These are phyloP conservation scores for Actenoides hombroni DNA, from an alignment of 2,113 vertebrate genomes.

Conservation along the genomic window DNA sequence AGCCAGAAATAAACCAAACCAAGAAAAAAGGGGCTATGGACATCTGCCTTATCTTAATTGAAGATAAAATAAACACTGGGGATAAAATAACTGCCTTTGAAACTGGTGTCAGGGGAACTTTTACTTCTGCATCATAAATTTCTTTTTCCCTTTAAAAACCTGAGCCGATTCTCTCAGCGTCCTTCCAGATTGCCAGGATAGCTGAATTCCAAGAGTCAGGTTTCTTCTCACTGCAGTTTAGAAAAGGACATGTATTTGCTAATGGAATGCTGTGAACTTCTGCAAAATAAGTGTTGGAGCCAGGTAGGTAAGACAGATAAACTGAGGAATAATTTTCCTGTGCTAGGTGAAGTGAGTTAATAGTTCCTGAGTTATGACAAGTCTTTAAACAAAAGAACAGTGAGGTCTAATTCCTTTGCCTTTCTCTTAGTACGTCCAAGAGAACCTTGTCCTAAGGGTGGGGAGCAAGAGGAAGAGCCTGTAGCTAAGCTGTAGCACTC, in stretches of 20 bases:
- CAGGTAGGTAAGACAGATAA: not conserved
- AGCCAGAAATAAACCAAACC: not conserved
- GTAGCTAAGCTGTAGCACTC: not conserved
- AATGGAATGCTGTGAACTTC: not conserved
- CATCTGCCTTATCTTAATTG: not conserved
- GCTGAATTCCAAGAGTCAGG: not conserved
- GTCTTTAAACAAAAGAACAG: not conserved
- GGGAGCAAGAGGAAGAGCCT: not conserved
- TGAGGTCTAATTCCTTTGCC: not conserved
- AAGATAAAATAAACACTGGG: not conserved
- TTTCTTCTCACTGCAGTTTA: not conserved
- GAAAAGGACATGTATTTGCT: not conserved
- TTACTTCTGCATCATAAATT: not conserved
- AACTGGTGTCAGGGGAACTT: not conserved
- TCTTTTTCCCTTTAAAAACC: not conserved
- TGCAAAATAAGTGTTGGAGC: not conserved
- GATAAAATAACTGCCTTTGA: not conserved
- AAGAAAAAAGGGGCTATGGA: not conserved
- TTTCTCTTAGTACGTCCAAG: not conserved
- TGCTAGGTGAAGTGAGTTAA: not conserved
- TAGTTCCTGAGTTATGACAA: not conserved
- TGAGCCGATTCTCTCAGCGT: not conserved
- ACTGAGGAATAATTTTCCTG: not conserved
- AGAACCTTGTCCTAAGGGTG: not conserved
- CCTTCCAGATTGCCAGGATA: not conserved